Evolutionary conservation across 64 coral and sea anemone genomes (phyloP), one percentile per base, ranked within the genome.

Genomic region (Actinia tenebrosa): DNA sequence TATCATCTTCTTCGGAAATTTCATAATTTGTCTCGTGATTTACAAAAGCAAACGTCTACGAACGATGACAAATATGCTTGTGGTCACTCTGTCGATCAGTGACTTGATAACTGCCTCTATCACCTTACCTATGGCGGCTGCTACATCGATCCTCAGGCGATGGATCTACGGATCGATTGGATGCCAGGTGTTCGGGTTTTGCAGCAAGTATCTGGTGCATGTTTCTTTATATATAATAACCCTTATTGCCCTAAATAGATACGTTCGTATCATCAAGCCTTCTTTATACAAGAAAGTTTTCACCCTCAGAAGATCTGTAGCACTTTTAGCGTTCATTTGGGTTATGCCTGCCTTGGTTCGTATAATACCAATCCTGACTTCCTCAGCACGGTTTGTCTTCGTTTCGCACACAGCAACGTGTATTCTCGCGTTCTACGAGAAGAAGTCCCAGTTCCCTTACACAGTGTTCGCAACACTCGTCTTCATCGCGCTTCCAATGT

Each of bases 191-290:
- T 85, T 61, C 20, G 83, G 83, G 3, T 85, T 85, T 25, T 85
- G 50, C 83, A 85, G 83, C 83, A 85, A 85, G 83, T 85, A 61
- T n/a, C 83, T 85, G 19, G 56, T 85, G 7, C 60, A 85, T 46
- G 83, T 85, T 19, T 85, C 83, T 43, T 43, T 85, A n/a, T 85
- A 85, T 16, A 83, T 64, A 6, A 85, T 85, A 61, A 61, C 83
- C 1, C 25, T 85, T 3, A 85, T 85, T 42, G 83, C 83, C 16
- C n/a, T 85, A 9, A 85, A 85, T n/a, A 17, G 83, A 42, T 85
- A 85, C n/a, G 18, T 85, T 8, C 60, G 83, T 7, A 85, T 85
- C 56, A 17, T 58, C 53, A 59, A 25, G 10, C 83, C 83, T 37
- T 2, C 1, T 19, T 6, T 59, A 0, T 85, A 85, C 30, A 85